Evolutionary conservation across 2,888 invertebrate genomes (phyloP), one percentile per base, ranked within the genome.

Genomic region (Idaea dimidiata): DNA sequence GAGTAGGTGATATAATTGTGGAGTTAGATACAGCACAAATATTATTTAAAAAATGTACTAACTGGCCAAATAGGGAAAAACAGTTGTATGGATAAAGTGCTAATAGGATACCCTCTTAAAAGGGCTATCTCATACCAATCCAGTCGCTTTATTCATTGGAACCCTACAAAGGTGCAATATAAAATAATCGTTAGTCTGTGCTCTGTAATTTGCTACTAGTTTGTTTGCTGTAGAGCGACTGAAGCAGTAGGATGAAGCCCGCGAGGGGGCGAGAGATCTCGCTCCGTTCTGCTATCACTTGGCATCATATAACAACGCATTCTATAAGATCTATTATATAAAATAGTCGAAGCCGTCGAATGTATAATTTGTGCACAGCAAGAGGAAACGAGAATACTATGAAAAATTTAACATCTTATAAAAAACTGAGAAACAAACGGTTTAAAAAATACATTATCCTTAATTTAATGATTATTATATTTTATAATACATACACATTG

Each of bases 401-500:
- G 83, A 86, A 86, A 33, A 83, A 79, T 86, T 83, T 81, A 89
- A 89, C 84, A 84, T 89, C 87, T 89, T 87, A 88, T 89, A 88
- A 88, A 24, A 89, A 89, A 88, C 84, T 78, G 88, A 89, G 87
- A 89, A 91, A 90, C 89, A 87, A 84, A 87, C 83, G 75, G 86
- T 85, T 86, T 92, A 91, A 87, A 92, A 92, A 92, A 92, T 92
- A 91, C 90, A 88, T 85, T 84, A 87, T 89, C 77, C 90, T 89
- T 90, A 91, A 83, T 88, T 84, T 89, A 88, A 86, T 89, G 90
- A 90, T 91, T 91, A 91, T 82, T 82, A 88, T 86, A 89, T 17
- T 88, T 87, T 89, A 91, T 88, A 87, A 87, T 90, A 91, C 88
- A 90, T 87, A 91, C 88, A 91, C 88, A 91, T 87, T 89, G 90